phyloP scores from a whole-genome alignment of 2,797 vertebrate genomes.

The Schizopygopsis pylzovi region DNA sequence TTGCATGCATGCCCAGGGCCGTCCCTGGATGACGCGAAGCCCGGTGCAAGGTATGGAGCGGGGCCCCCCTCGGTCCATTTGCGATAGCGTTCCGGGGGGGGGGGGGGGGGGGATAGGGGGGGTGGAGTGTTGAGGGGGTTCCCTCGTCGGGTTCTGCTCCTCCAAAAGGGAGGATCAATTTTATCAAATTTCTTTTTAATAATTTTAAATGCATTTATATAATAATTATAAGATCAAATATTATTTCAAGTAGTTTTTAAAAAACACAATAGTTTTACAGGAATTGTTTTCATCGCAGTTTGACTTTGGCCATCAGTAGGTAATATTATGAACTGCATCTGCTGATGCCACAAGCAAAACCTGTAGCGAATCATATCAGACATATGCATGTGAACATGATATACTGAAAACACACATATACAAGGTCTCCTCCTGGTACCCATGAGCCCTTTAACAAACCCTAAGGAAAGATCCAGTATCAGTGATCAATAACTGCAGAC shows the following conservation, averaged over 20 bases:
- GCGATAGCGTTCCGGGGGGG: no score
- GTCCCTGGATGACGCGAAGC: no score
- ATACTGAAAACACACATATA: background rate
- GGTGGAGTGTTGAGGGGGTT: no score
- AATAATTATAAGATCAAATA: background rate
- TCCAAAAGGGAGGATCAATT: no score
- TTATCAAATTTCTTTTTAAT: no score
- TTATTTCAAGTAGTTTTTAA: background rate
- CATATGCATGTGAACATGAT: background rate
- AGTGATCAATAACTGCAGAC: slow-evolving; percentile 20
- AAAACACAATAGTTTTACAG: background rate
- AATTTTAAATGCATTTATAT: background rate
- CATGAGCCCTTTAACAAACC: background rate
- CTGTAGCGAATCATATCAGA: slow-evolving; percentile 13
- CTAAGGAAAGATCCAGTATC: background rate
- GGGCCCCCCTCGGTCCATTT: no score
- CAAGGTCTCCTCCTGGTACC: background rate
- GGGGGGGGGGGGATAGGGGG: no score
- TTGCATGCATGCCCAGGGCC: background rate
- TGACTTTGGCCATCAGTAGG: background rate
- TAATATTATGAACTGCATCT: background rate
- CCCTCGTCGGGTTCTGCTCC: no score
- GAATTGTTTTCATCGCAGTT: background rate
- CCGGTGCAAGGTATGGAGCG: no score
- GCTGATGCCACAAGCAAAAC: background rate